Evolutionary conservation across 2,888 invertebrate genomes (phyloP).

Genomic region (Plagiodera versicolora): DNA sequence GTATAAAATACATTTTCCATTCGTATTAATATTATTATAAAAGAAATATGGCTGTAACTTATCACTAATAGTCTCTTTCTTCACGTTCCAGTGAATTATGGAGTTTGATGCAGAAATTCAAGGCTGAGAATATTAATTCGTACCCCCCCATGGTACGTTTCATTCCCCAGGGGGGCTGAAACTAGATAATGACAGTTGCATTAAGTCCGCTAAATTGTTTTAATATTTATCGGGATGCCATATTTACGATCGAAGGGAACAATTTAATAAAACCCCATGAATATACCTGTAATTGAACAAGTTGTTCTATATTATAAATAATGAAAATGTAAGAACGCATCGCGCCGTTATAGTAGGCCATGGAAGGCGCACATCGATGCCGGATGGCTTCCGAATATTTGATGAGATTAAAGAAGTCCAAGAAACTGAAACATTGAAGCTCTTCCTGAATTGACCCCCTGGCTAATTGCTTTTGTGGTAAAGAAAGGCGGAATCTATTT

Average conservation of each 20-base stretch:
- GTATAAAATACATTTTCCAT: too few species aligned
- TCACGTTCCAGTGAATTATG: not conserved
- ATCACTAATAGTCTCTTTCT: not conserved
- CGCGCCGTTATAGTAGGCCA: constrained; percentile 12
- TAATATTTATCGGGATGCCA: not conserved
- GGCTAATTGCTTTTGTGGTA: too few species aligned
- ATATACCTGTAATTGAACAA: constrained; percentile 24
- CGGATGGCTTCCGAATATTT: too few species aligned
- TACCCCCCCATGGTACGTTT: not conserved
- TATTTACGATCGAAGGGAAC: constrained; percentile 1
- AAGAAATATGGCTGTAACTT: not conserved
- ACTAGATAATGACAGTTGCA: not conserved
- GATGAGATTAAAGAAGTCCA: too few species aligned
- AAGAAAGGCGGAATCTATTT: too few species aligned
- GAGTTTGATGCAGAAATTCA: not conserved
- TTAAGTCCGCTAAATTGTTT: constrained; percentile 1
- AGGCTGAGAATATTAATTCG: not conserved
- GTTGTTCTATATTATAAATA: constrained; percentile 28
- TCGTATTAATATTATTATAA: too few species aligned
- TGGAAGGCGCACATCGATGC: not conserved
- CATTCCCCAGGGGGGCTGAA: not conserved
- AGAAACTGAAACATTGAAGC: too few species aligned
- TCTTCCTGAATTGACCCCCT: too few species aligned
- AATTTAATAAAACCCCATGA: constrained; percentile 24
- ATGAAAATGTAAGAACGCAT: constrained; percentile 26